A percentile compares a stretch with the other conserved stretches of the same genome.
These are phyloP conservation scores for Montipora foliosa DNA, from an alignment of 64 coral and sea anemone genomes.

Conservation along the genomic window DNA sequence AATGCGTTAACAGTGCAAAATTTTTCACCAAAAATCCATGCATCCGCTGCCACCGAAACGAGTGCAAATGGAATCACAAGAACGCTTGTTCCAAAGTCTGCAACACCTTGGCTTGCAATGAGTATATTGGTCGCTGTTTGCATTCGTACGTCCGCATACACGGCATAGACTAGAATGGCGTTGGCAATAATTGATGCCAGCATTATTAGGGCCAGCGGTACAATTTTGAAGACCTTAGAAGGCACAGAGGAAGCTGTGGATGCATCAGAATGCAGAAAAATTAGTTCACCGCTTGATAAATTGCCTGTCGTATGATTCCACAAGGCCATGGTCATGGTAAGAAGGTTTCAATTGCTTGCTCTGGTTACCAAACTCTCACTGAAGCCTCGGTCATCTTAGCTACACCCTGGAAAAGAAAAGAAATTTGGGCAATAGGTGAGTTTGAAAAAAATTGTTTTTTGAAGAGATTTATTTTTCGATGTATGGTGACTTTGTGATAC, in stretches of 20 bases:
- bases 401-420: no score
- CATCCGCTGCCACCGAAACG: slow-evolving; percentile 63
- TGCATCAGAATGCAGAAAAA: neutral
- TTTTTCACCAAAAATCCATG: slow-evolving; percentile 72
- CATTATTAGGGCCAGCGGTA: slow-evolving; percentile 71
- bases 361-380: neutral
- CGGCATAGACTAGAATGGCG: slow-evolving; percentile 37
- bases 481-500: no score
- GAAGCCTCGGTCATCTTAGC: neutral
- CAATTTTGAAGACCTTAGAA: slow-evolving; percentile 56
- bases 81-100: slow-evolving; percentile 73
- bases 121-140: slow-evolving; percentile 81
- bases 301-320: neutral
- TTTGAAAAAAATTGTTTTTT: no score
- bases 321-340: neutral
- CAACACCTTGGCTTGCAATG: slow-evolving; percentile 83
- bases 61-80: slow-evolving; percentile 70
- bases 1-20: slow-evolving; percentile 64
- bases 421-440: no score
- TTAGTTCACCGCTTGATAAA: neutral
- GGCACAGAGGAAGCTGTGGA: neutral
- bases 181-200: slow-evolving; percentile 66
- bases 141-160: slow-evolving; percentile 58
- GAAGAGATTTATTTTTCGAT: no score
- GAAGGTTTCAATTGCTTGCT: neutral